These are phyloP conservation scores for Lucifuga dentata DNA, from an alignment of 2,113 vertebrate species.

Conservation along the genomic window DNA sequence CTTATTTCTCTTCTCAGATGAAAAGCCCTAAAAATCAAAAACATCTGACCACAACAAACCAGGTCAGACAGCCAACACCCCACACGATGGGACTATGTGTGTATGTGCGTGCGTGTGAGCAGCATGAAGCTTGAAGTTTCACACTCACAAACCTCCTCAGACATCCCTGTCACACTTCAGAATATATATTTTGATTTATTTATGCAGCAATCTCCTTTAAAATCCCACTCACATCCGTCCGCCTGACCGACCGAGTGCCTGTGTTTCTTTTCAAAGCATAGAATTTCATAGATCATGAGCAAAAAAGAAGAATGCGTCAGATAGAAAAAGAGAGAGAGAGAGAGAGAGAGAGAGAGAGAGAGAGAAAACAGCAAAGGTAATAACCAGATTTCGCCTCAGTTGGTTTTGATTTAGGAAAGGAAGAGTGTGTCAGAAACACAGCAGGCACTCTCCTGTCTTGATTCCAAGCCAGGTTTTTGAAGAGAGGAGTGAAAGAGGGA, in stretches of 20 bases:
- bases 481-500: slow-evolving; percentile 49
- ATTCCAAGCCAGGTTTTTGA: slow-evolving; percentile 68
- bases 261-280: slow-evolving; percentile 64
- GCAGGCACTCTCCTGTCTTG: slow-evolving; percentile 68
- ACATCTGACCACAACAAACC: slow-evolving; percentile 60
- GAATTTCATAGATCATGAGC: slow-evolving; percentile 70
- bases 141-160: slow-evolving; percentile 26
- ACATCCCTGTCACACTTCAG: slow-evolving; percentile 44
- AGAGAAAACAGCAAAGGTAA: slow-evolving; percentile 70
- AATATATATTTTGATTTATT: slow-evolving; percentile 55
- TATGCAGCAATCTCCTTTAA: slow-evolving; percentile 61
- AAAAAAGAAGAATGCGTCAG: slow-evolving; percentile 49
- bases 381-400: slow-evolving; percentile 77
- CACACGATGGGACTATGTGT: slow-evolving; percentile 6
- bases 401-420: slow-evolving; percentile 79
- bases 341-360: slow-evolving; percentile 28
- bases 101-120: not conserved
- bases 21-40: slow-evolving; percentile 38
- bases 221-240: slow-evolving; percentile 47
- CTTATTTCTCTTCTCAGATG: slow-evolving; percentile 37
- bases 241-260: slow-evolving; percentile 57
- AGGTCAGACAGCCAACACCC: slow-evolving; percentile 25
- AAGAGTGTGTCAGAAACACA: slow-evolving; percentile 77
- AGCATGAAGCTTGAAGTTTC: slow-evolving; percentile 21
- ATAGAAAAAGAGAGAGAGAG: not conserved